phyloP scores from a whole-genome alignment of 2,113 vertebrate genomes.

The Oxyruncus cristatus region DNA sequence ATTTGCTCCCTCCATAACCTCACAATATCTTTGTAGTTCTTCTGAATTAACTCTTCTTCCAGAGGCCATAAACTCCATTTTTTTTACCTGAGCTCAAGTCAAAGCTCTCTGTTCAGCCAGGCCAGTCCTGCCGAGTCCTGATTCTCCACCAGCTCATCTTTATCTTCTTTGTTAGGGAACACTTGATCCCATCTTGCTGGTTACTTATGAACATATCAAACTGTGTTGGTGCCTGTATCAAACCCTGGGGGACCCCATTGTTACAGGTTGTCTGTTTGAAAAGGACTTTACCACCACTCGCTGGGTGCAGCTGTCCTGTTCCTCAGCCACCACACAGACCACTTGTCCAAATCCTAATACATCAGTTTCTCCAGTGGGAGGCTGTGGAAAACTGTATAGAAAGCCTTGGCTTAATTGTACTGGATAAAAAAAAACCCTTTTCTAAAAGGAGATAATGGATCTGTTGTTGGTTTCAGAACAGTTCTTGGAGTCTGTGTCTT shows the following conservation, averaged over 20 bases:
- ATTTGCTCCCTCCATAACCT: neutral
- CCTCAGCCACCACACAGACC: neutral
- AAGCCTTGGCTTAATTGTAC: neutral
- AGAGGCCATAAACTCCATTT: neutral
- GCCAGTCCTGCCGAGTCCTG: neutral
- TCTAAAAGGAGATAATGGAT: constrained; percentile 48
- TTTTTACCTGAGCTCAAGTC: neutral
- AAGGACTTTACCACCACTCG: accelerated
- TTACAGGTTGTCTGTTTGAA: neutral
- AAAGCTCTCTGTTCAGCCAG: neutral
- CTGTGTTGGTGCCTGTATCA: neutral
- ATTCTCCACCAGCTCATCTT: neutral
- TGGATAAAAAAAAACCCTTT: constrained; percentile 25
- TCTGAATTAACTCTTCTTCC: neutral
- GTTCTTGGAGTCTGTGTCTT: constrained; percentile 37
- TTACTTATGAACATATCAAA: neutral
- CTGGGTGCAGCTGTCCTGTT: neutral
- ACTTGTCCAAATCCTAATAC: neutral
- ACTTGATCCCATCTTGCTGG: accelerated
- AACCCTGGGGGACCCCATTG: neutral
- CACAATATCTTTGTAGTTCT: neutral
- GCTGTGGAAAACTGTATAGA: neutral
- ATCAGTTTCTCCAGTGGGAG: neutral
- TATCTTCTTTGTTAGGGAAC: neutral
- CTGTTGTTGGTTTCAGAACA: constrained; percentile 58